Percentiles rank a stretch among this genome's conserved stretches.
phyloP scores from a whole-genome alignment of 2,113 vertebrate genomes.

The Tragelaphus buxtoni region DNA sequence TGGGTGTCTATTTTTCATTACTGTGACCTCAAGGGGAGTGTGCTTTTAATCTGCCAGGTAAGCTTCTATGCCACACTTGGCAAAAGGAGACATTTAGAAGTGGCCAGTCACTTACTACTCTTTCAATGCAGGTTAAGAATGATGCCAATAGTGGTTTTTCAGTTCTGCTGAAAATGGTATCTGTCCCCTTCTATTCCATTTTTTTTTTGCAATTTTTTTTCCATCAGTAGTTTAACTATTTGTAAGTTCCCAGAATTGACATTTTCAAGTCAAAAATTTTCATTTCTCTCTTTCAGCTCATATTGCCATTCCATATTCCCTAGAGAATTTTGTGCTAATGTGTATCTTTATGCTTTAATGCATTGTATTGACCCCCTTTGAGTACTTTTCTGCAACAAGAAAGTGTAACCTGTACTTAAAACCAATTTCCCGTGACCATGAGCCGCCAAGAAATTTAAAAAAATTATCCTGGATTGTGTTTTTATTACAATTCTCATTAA shows the following conservation, averaged over 20 bases:
- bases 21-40: neutral
- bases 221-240: neutral
- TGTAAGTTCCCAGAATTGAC: neutral
- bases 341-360: neutral
- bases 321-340: neutral
- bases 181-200: no score
- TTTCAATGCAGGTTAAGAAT: neutral
- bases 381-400: neutral
- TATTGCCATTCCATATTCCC: neutral
- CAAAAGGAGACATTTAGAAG: neutral
- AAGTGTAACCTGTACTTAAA: neutral
- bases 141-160: neutral
- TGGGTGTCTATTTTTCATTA: neutral
- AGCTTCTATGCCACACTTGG: neutral
- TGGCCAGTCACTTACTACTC: neutral
- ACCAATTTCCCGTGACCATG: neutral
- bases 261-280: neutral
- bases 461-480: neutral
- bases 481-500: slow-evolving; percentile 17
- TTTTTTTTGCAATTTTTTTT: neutral
- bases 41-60: neutral
- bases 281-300: neutral
- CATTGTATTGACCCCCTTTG: neutral
- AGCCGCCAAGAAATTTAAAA: neutral
- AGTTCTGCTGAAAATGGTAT: neutral